A percentile compares a stretch with the other conserved stretches of the same genome.
phyloP scores from a whole-genome alignment of 2,888 invertebrate genomes.

The Hypselothyrea guttata region DNA sequence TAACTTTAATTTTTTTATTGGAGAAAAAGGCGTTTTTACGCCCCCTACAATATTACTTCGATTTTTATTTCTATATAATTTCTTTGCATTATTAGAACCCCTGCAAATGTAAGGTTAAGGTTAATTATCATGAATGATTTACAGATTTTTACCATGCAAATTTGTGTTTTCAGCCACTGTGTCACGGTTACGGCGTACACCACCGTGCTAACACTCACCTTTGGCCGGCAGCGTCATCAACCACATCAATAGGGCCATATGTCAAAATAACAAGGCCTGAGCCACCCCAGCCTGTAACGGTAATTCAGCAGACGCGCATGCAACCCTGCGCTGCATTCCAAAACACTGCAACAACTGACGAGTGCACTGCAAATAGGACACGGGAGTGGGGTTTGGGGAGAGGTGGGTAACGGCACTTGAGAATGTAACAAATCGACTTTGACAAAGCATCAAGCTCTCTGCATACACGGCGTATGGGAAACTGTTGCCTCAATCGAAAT shows the following conservation, averaged over 20 bases:
- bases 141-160: no score
- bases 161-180: no score
- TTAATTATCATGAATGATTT: no score
- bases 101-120: no score
- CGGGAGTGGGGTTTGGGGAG: background rate
- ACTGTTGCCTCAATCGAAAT: slow-evolving; percentile 8
- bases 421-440: slow-evolving; percentile 81
- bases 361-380: slow-evolving; percentile 68
- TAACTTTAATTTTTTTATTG: no score
- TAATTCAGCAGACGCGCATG: slow-evolving; percentile 20
- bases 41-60: no score
- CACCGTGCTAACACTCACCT: slow-evolving; percentile 29
- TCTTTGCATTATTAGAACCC: no score
- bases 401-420: slow-evolving; percentile 51
- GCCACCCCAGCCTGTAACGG: slow-evolving; percentile 61
- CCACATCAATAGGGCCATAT: slow-evolving; percentile 74
- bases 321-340: slow-evolving; percentile 64
- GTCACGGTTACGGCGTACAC: slow-evolving; percentile 16
- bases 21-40: no score
- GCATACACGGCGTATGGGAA: slow-evolving; percentile 57
- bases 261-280: slow-evolving; percentile 73
- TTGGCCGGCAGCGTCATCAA: slow-evolving; percentile 39
- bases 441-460: slow-evolving; percentile 59
- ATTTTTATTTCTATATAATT: no score
- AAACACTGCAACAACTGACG: slow-evolving; percentile 46